Percentiles rank a stretch among this genome's conserved stretches.
Evolutionary conservation across 2,113 vertebrate genomes (phyloP).

Genomic region (Lontra canadensis): DNA sequence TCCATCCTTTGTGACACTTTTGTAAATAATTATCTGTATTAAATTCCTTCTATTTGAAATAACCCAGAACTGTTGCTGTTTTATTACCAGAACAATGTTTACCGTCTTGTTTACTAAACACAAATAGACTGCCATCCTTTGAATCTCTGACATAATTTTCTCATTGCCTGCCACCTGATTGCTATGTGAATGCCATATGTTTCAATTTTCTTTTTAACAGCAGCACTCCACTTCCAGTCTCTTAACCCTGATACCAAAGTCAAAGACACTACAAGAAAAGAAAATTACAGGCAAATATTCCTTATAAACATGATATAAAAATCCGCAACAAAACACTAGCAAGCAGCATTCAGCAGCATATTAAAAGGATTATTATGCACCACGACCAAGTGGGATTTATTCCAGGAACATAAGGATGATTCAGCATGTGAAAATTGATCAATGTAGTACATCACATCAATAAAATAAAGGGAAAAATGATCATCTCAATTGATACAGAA

Average conservation of each 20-base stretch:
- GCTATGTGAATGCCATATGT: neutral
- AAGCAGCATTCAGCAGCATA: neutral
- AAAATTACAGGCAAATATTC: neutral
- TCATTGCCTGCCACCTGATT: neutral
- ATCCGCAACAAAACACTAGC: neutral
- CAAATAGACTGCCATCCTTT: neutral
- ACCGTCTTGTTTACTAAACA: neutral
- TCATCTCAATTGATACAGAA: neutral
- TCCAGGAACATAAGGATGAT: neutral
- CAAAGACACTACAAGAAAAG: neutral
- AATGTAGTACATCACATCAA: neutral
- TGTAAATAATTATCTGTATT: neutral
- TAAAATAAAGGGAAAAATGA: neutral
- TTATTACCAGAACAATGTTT: neutral
- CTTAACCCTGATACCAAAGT: neutral
- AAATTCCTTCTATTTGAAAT: neutral
- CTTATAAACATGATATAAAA: neutral
- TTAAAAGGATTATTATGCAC: neutral
- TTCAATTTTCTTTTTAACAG: neutral
- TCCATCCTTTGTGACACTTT: neutral
- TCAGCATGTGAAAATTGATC: neutral
- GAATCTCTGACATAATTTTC: neutral
- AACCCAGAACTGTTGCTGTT: neutral
- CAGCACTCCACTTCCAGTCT: neutral
- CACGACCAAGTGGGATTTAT: neutral